A percentile compares a stretch with the other conserved stretches of the same genome.
phyloP scores from a whole-genome alignment of 2,797 vertebrate species.

The Hippopotamyrus pictus region DNA sequence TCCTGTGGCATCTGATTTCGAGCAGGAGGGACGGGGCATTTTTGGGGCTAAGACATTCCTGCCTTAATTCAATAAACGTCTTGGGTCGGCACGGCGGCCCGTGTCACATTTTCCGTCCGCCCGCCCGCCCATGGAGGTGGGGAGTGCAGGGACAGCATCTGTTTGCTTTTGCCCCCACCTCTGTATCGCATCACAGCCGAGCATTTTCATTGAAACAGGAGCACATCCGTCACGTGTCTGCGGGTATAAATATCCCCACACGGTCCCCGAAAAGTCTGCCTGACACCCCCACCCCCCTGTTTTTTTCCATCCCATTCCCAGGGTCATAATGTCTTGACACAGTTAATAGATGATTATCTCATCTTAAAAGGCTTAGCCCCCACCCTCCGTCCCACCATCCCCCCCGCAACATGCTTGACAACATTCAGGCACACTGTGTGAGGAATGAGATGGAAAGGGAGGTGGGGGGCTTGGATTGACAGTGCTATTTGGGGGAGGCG shows the following conservation, averaged over 20 bases:
- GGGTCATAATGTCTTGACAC: conserved; percentile 36
- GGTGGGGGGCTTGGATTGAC: background rate
- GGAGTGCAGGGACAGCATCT: conserved; percentile 18
- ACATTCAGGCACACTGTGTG: conserved; percentile 21
- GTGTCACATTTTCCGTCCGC: conserved; percentile 41
- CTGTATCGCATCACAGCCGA: conserved; percentile 34
- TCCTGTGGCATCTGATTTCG: conserved; percentile 56
- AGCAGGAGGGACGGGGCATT: conserved; percentile 48
- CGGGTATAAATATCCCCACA: conserved; percentile 42
- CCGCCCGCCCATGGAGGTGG: conserved; percentile 6
- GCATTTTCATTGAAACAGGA: conserved; percentile 61
- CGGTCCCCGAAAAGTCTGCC: conserved; percentile 22
- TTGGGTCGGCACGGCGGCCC: conserved; percentile 31
- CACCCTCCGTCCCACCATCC: background rate
- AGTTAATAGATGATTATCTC: conserved; percentile 38
- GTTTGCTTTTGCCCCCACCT: conserved; percentile 29
- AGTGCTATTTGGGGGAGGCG: background rate
- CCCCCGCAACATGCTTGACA: background rate
- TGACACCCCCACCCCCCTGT: background rate
- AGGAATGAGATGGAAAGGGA: conserved; percentile 38
- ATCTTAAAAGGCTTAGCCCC: conserved; percentile 35
- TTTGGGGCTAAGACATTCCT: conserved; percentile 50
- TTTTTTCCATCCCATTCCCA: conserved; percentile 46
- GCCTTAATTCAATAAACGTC: conserved; percentile 57
- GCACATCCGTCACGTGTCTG: conserved; percentile 43